These are phyloP conservation scores for Pristis pectinata DNA, from an alignment of 2,797 vertebrate genomes.

Conservation along the genomic window DNA sequence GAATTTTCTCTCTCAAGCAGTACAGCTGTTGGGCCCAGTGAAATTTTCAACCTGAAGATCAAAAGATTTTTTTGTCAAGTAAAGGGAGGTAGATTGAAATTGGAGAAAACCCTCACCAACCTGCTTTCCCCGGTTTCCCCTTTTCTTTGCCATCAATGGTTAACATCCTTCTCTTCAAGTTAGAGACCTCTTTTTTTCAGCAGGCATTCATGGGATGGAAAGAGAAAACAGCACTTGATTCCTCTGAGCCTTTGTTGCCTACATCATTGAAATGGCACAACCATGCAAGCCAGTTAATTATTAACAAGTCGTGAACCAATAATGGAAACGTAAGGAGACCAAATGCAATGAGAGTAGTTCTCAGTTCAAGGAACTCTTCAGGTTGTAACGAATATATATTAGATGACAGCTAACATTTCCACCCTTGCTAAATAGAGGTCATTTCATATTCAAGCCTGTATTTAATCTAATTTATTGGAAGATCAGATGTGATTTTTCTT, in stretches of 20 bases:
- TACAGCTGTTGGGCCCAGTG: background rate
- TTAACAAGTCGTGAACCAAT: conserved; percentile 1
- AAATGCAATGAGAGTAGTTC: conserved; percentile 31
- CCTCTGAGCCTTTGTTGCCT: conserved; percentile 10
- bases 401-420: background rate
- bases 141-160: conserved; percentile 29
- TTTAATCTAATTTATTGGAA: background rate
- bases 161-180: conserved; percentile 31
- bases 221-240: conserved; percentile 39
- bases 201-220: conserved; percentile 22
- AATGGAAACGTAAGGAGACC: conserved; percentile 30
- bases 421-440: background rate
- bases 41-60: background rate
- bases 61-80: background rate
- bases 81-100: background rate
- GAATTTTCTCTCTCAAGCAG: background rate
- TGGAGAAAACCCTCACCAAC: background rate
- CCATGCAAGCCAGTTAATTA: background rate
- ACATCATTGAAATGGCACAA: background rate
- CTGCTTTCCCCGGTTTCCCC: conserved; percentile 14
- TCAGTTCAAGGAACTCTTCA: conserved; percentile 32
- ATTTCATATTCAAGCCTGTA: conserved; percentile 13
- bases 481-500: conserved; percentile 10
- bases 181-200: conserved; percentile 39
- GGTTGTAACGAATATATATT: background rate